phyloP scores from a whole-genome alignment of 1,140 invertebrate species.

The Gryon sp. region DNA sequence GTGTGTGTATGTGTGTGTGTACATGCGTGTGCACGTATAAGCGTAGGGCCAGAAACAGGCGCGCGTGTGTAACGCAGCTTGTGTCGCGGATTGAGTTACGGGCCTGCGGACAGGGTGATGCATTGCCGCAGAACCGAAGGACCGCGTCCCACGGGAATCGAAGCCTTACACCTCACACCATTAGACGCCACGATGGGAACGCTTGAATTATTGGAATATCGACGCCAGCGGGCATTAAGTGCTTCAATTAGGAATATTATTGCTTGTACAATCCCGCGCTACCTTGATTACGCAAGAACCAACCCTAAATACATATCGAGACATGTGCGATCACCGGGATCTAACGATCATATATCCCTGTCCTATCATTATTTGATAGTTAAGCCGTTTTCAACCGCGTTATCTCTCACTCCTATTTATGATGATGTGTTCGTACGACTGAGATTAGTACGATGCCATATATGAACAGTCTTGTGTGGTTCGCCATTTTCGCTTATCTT shows the following conservation, averaged over 20 bases:
- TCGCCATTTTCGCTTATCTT: slow-evolving; percentile 29
- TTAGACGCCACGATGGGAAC: slow-evolving; percentile 66
- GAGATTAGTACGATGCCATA: slow-evolving; percentile 31
- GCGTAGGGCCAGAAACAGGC: slow-evolving; percentile 6
- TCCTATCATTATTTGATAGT: slow-evolving; percentile 61
- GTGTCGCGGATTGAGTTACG: slow-evolving; percentile 75
- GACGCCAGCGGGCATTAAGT: slow-evolving; percentile 76
- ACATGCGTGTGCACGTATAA: slow-evolving; percentile 48
- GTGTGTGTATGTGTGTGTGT: slow-evolving; percentile 47
- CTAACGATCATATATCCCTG: slow-evolving; percentile 58
- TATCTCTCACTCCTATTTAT: slow-evolving; percentile 48
- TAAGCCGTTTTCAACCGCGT: slow-evolving; percentile 58
- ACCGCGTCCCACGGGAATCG: slow-evolving; percentile 77
- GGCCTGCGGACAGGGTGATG: slow-evolving; percentile 79
- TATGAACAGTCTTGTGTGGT: slow-evolving; percentile 12
- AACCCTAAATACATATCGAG: slow-evolving; percentile 57
- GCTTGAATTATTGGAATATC: slow-evolving; percentile 79
- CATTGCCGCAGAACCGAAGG: slow-evolving; percentile 77
- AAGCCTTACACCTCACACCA: slow-evolving; percentile 76
- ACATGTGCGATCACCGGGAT: slow-evolving; percentile 56
- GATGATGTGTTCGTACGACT: slow-evolving; percentile 35
- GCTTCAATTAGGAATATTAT: slow-evolving; percentile 78
- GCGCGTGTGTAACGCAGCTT: slow-evolving; percentile 37
- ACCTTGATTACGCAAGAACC: slow-evolving; percentile 59
- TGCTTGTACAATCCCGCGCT: slow-evolving; percentile 58